These are phyloP conservation scores for Anarrhichthys ocellatus DNA, from an alignment of 2,113 vertebrate species.

Conservation along the genomic window DNA sequence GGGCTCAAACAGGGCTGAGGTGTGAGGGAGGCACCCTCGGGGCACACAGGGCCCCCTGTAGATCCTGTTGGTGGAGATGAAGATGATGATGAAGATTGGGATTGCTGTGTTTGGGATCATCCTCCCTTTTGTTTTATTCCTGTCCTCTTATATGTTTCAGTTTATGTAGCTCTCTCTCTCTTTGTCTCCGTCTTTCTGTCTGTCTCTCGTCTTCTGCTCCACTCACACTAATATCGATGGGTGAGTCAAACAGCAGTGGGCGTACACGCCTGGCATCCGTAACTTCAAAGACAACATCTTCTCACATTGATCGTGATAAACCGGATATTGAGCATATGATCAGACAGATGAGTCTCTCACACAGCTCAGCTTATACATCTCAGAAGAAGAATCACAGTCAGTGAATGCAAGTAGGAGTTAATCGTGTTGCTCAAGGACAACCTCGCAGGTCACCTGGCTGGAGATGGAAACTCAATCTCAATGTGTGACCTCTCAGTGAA, in stretches of 20 bases:
- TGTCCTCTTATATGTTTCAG: neutral
- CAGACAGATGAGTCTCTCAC: neutral
- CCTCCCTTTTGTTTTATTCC: conserved; percentile 12
- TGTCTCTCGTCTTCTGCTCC: conserved; percentile 23
- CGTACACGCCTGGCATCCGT: neutral
- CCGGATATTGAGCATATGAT: conserved; percentile 17
- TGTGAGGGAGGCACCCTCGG: conserved; percentile 18
- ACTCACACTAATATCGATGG: conserved; percentile 26
- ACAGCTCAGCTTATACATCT: neutral
- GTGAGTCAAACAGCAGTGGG: conserved; percentile 51
- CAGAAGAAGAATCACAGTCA: neutral
- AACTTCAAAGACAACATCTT: conserved; percentile 20
- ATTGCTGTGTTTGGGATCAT: conserved; percentile 9
- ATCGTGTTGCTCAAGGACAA: neutral
- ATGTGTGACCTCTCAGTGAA: conserved; percentile 13
- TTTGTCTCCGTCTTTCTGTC: neutral
- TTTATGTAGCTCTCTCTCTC: neutral
- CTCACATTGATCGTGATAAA: conserved; percentile 1
- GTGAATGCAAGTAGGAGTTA: neutral
- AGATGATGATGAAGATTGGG: conserved; percentile 1
- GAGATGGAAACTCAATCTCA: neutral
- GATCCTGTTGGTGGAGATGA: conserved; percentile 28
- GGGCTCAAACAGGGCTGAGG: conserved; percentile 46
- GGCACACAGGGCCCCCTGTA: conserved; percentile 16
- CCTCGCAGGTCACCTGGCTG: neutral